Percentiles rank a stretch among this genome's conserved stretches.
Conservation (phyloP, 2,113 vertebrate genomes). For the Progne subis region DNA sequence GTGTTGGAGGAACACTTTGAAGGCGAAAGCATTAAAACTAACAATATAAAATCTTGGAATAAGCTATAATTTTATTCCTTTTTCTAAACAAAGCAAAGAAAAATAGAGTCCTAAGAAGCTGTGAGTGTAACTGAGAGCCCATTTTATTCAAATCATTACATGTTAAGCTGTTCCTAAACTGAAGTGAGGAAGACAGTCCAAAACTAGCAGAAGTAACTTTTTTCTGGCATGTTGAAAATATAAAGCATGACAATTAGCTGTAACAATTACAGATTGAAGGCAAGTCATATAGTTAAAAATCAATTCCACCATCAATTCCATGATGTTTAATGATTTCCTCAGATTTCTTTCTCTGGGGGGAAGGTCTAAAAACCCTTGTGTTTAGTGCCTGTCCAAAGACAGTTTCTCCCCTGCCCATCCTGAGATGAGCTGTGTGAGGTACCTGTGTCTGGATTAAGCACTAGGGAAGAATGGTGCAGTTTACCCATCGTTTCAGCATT, state of each 20-base stretch:
- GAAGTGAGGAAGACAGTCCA: not conserved
- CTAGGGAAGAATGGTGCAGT: not conserved
- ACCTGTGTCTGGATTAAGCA: not conserved
- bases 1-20: not conserved
- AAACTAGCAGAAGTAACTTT: not conserved
- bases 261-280: not conserved
- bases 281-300: not conserved
- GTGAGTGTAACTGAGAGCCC: not conserved
- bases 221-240: not conserved
- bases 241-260: not conserved
- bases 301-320: not conserved
- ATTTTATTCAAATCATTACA: not conserved
- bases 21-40: not conserved
- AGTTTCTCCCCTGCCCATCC: not conserved
- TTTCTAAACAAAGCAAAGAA: not conserved
- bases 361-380: not conserved
- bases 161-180: not conserved
- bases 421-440: not conserved
- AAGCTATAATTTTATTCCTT: not conserved
- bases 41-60: not conserved
- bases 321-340: not conserved
- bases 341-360: not conserved
- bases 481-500: fast-evolving
- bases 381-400: not conserved
- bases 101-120: not conserved